These are phyloP conservation scores for Muscidifurax raptorellus DNA, from an alignment of 1,140 invertebrate species.

Conservation along the genomic window DNA sequence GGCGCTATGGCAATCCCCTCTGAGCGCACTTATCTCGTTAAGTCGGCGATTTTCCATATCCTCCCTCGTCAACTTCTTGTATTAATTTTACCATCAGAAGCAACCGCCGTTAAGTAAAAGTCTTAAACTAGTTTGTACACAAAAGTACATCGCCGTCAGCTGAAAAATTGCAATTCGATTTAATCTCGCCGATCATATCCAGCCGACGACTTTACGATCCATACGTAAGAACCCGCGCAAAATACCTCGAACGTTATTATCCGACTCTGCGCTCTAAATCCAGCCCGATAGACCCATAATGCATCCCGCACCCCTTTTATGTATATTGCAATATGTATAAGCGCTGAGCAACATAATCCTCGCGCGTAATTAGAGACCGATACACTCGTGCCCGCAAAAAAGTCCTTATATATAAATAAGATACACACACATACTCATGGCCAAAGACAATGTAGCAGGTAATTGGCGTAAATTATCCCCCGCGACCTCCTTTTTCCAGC, in stretches of 20 bases:
- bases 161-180: neutral
- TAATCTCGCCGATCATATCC: neutral
- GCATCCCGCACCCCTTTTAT: neutral
- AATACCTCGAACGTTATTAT: neutral
- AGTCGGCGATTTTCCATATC: neutral
- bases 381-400: no score
- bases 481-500: constrained; percentile 1
- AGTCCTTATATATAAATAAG: no score
- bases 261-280: neutral
- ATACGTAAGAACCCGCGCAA: neutral
- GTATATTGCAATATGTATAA: neutral
- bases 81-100: neutral
- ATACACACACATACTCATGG: no score
- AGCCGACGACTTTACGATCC: neutral
- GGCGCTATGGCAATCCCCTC: neutral
- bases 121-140: neutral
- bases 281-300: neutral
- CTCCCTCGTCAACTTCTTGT: neutral
- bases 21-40: neutral
- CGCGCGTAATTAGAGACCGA: neutral
- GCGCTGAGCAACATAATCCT: neutral
- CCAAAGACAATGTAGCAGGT: neutral
- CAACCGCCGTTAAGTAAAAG: neutral
- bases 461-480: constrained; percentile 14
- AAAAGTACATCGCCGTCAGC: neutral